A percentile compares a stretch with the other conserved stretches of the same genome.
These are phyloP conservation scores for Parapsyche elsis DNA, from an alignment of 1,140 invertebrate genomes.

Conservation along the genomic window DNA sequence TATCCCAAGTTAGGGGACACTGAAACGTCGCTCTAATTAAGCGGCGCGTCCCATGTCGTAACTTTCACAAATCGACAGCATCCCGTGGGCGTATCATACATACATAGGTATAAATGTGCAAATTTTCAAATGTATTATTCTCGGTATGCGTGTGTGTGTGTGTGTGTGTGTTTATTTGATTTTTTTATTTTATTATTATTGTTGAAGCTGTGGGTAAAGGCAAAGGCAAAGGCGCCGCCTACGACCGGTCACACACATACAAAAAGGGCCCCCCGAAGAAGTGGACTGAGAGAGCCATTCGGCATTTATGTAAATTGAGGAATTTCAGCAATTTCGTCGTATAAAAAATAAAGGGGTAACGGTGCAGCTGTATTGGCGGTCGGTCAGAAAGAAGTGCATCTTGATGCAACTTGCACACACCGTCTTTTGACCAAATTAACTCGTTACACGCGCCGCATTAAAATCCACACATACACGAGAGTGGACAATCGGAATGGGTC, in stretches of 20 bases:
- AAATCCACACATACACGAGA: background rate
- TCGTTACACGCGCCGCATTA: slow-evolving; percentile 1
- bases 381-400: slow-evolving; percentile 35
- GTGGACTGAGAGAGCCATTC: slow-evolving; percentile 49
- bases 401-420: background rate
- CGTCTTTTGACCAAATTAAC: slow-evolving; percentile 5
- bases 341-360: slow-evolving; percentile 56
- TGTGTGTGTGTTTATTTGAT: no score
- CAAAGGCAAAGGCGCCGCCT: no score
- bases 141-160: no score
- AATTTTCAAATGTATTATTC: background rate
- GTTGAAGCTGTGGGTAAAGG: no score
- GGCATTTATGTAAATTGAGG: slow-evolving; percentile 56
- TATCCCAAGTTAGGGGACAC: no score
- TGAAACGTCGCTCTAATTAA: no score
- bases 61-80: no score
- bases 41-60: no score
- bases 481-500: no score
- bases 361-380: slow-evolving; percentile 52
- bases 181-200: no score
- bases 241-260: background rate
- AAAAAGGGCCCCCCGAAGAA: slow-evolving; percentile 44
- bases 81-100: background rate
- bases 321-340: slow-evolving; percentile 53
- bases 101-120: background rate